Evolutionary conservation across 2,113 vertebrate species (phyloP), one percentile per base, ranked within the genome.

Genomic region (Benitochromis conjunctus): DNA sequence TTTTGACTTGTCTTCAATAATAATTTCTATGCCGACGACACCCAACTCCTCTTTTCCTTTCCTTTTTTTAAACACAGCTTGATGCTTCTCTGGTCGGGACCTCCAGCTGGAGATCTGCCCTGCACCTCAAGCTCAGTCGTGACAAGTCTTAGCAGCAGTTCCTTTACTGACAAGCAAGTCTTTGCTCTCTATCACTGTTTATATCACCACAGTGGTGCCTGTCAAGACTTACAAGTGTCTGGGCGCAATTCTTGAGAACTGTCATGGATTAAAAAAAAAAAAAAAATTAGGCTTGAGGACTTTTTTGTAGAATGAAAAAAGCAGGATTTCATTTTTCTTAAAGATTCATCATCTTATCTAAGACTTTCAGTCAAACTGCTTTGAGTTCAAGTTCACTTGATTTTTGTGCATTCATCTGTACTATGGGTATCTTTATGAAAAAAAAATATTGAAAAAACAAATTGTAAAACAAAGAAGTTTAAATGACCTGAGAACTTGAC

Each of bases 181-280:
- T 86, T 87, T 89, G 64, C 79, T 86, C 69, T 48, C 71, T 34
- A 13, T 86, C 71, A 58, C 71, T 31, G 36, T 82, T 86, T 86
- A 87, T 69, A 77, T 88, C 87, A 38, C 12, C 55, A 46, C 84
- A 78, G 51, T 79, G 79, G 55, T 16, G 36, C 43, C 64, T 81
- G 77, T 91, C 89, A 90, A 55, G 34, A 69, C 46, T 74, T 90
- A 91, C 80, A 87, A 77, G 38, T 62, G 71, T 64, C 84, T 83
- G 7, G 56, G 64, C 69, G 55, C 24, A 18, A 85, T 74, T 60
- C 16, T 36, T 55, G 79, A 90, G 85, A 85, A 77, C 64, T 86
- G 88, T 86, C 86, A 84, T 7, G 16, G 51, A 85, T 48, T 48
- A 26, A 34, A 62, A 36, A 3, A 54, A 74, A 81, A 84, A 56